A percentile compares a stretch with the other conserved stretches of the same genome.
Conservation (phyloP, 2,113 vertebrate genomes). For the Chrysemys picta region DNA sequence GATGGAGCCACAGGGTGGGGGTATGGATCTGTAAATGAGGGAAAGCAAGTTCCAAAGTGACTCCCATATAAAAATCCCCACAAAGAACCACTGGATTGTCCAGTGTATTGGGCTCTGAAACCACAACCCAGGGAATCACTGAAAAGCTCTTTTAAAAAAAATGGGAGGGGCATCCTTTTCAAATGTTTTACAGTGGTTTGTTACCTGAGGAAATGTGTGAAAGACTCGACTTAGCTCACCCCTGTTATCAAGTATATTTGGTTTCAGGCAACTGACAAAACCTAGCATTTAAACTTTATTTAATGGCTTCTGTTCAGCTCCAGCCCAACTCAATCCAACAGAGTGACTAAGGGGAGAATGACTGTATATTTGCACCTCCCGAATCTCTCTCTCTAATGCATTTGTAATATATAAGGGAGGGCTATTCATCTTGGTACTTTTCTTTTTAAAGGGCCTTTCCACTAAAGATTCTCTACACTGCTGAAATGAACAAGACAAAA, state of each 20-base stretch:
- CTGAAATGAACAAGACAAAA: background rate
- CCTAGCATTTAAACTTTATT: conserved; percentile 26
- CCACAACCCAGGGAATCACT: conserved; percentile 57
- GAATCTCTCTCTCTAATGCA: background rate
- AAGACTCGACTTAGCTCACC: conserved; percentile 11
- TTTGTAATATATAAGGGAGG: background rate
- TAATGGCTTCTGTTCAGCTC: conserved; percentile 25
- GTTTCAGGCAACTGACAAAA: conserved; percentile 54
- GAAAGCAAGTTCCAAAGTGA: background rate
- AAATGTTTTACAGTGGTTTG: conserved; percentile 54
- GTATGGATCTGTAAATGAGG: conserved; percentile 78
- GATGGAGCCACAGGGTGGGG: conserved; percentile 85
- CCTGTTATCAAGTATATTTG: conserved; percentile 65
- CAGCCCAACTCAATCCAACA: background rate
- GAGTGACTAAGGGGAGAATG: background rate
- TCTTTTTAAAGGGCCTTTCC: background rate
- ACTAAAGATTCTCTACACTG: background rate
- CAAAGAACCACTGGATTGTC: conserved; percentile 29
- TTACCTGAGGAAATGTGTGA: conserved; percentile 60
- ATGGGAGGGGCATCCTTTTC: conserved; percentile 39
- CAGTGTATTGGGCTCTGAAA: conserved; percentile 39
- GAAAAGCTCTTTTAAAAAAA: conserved; percentile 68
- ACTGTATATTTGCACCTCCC: background rate
- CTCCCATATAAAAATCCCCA: conserved; percentile 21
- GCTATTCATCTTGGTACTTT: background rate